Percentiles rank a stretch among this genome's conserved stretches.
Conservation (phyloP, 2,113 vertebrate species). For the Noturus placidus region DNA sequence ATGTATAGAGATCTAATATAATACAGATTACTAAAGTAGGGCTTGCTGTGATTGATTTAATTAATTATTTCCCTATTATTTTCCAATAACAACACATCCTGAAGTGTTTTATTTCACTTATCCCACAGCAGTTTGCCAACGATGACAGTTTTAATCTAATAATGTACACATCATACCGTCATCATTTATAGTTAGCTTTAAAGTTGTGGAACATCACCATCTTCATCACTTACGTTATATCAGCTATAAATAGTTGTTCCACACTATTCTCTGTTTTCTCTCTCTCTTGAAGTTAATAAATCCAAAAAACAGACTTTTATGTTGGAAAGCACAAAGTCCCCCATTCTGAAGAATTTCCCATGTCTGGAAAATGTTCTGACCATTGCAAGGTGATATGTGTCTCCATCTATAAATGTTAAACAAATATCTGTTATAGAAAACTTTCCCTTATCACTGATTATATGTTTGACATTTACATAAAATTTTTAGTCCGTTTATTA, state of each 20-base stretch:
- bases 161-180: neutral
- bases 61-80: neutral
- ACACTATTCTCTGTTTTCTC: neutral
- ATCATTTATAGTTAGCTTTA: neutral
- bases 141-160: neutral
- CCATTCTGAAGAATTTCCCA: neutral
- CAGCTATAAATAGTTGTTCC: neutral
- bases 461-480: neutral
- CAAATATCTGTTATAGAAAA: neutral
- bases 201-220: neutral
- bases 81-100: neutral
- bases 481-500: neutral
- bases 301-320: neutral
- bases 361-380: neutral
- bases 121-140: neutral
- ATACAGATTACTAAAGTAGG: neutral
- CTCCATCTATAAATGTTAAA: neutral
- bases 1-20: neutral
- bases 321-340: neutral
- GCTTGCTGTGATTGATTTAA: neutral
- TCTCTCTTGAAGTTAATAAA: neutral
- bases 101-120: neutral
- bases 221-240: neutral
- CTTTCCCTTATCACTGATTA: neutral
- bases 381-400: neutral